Evolutionary conservation across 2,888 invertebrate species (phyloP).

Genomic region (Antheraea yamamai): DNA sequence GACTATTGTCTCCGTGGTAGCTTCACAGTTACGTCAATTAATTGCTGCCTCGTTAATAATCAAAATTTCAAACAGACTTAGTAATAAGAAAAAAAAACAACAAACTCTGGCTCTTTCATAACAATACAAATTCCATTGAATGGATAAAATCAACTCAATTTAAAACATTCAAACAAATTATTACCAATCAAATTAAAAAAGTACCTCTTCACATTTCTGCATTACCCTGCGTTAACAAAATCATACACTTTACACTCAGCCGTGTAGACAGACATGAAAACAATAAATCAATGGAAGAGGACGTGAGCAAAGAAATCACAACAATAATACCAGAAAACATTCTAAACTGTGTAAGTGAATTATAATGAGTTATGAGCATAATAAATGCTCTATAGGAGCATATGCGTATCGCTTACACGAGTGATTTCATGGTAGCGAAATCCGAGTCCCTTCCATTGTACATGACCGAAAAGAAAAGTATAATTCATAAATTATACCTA

Average conservation of each 20-base stretch:
- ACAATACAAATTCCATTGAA: conserved; percentile 79
- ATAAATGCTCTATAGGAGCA: conserved; percentile 18
- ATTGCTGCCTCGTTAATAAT: conserved; percentile 74
- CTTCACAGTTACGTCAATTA: conserved; percentile 73
- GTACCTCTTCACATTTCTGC: conserved; percentile 80
- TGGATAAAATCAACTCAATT: conserved; percentile 80
- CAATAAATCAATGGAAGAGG: conserved; percentile 79
- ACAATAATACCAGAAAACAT: conserved; percentile 55
- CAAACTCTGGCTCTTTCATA: conserved; percentile 77
- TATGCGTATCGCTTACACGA: conserved; percentile 43
- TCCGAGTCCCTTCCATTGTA: conserved; percentile 71
- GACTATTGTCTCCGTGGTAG: conserved; percentile 79
- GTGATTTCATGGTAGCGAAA: conserved; percentile 59
- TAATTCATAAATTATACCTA: conserved; percentile 82
- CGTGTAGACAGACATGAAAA: conserved; percentile 71
- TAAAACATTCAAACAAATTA: conserved; percentile 78
- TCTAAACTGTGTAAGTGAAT: conserved; percentile 61
- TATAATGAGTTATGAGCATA: conserved; percentile 43
- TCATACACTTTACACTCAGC: conserved; percentile 71
- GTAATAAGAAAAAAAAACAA: conserved; percentile 75
- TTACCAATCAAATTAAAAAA: conserved; percentile 70
- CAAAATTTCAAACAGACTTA: conserved; percentile 75
- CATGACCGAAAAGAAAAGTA: conserved; percentile 80
- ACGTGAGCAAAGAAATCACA: conserved; percentile 78
- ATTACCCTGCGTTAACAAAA: conserved; percentile 81